A percentile compares a stretch with the other conserved stretches of the same genome.
Evolutionary conservation across 2,113 vertebrate genomes (phyloP).

Genomic region (Sebastes fasciatus): DNA sequence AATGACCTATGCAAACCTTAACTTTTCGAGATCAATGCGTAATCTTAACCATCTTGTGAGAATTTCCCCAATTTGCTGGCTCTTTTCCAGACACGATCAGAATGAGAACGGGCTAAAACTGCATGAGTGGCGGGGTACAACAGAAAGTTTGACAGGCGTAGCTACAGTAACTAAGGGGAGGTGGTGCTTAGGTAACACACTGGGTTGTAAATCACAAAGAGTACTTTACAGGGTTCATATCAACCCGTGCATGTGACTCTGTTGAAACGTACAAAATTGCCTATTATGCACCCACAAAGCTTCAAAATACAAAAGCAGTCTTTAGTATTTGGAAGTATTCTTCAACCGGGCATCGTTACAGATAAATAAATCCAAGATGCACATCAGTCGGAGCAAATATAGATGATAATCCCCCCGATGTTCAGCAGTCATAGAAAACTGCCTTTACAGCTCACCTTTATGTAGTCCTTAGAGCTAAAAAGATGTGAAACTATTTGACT

Average conservation of each 20-base stretch:
- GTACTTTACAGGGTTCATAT: background rate
- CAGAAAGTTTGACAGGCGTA: background rate
- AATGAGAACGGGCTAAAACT: background rate
- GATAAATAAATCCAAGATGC: constrained; percentile 38
- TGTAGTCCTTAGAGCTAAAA: constrained; percentile 62
- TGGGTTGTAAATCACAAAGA: background rate
- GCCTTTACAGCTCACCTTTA: constrained; percentile 65
- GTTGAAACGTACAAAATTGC: background rate
- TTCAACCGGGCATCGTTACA: constrained; percentile 9
- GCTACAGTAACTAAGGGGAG: background rate
- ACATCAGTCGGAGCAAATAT: constrained; percentile 36
- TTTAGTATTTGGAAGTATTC: background rate
- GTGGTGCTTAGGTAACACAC: background rate
- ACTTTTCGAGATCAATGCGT: no score
- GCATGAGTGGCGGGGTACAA: background rate
- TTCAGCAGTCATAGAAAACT: constrained; percentile 52
- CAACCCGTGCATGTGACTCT: background rate
- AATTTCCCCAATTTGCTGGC: no score
- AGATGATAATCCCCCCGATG: constrained; percentile 47
- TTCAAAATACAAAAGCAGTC: background rate
- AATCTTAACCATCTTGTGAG: no score
- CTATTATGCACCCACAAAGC: background rate
- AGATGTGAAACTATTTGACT: constrained; percentile 69
- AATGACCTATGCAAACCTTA: no score
- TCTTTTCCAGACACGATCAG: no score